phyloP scores from a whole-genome alignment of 2,888 invertebrate species.

The Aphrophora alni region DNA sequence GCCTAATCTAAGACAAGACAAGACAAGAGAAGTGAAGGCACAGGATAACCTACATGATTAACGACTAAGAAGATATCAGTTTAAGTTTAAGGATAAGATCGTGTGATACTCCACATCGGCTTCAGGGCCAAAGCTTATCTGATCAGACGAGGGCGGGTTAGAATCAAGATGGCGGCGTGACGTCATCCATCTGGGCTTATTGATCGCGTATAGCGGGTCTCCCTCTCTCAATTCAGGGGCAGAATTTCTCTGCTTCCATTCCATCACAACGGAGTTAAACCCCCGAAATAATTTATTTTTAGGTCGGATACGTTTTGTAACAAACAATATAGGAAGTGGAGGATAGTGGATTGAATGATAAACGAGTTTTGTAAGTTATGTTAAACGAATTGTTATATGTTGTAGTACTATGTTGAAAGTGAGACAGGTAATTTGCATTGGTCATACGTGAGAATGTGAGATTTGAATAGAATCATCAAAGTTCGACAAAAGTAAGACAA shows the following conservation, averaged over 20 bases:
- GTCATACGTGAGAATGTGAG: too few species aligned
- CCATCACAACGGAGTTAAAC: constrained; percentile 1
- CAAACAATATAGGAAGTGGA: not conserved
- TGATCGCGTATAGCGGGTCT: constrained; percentile 19
- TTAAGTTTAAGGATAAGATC: not conserved
- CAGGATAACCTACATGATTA: not conserved
- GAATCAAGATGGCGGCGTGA: constrained; percentile 35
- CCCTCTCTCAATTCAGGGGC: not conserved
- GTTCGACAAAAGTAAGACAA: too few species aligned
- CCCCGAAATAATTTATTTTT: constrained; percentile 6
- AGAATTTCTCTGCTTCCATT: not conserved
- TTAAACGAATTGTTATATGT: too few species aligned
- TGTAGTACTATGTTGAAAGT: too few species aligned
- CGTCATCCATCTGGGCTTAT: constrained; percentile 37
- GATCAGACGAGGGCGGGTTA: constrained; percentile 23
- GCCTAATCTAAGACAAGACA: not conserved
- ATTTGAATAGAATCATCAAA: too few species aligned
- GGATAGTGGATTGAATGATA: too few species aligned
- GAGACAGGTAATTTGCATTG: too few species aligned
- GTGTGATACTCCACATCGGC: not conserved
- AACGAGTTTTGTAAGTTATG: too few species aligned
- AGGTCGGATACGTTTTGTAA: not conserved
- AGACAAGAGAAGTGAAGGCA: too few species aligned
- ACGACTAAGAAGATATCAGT: constrained; percentile 1
- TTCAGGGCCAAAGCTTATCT: constrained; percentile 22